phyloP scores from a whole-genome alignment of 1,140 invertebrate genomes.

The Drosophila bocqueti region DNA sequence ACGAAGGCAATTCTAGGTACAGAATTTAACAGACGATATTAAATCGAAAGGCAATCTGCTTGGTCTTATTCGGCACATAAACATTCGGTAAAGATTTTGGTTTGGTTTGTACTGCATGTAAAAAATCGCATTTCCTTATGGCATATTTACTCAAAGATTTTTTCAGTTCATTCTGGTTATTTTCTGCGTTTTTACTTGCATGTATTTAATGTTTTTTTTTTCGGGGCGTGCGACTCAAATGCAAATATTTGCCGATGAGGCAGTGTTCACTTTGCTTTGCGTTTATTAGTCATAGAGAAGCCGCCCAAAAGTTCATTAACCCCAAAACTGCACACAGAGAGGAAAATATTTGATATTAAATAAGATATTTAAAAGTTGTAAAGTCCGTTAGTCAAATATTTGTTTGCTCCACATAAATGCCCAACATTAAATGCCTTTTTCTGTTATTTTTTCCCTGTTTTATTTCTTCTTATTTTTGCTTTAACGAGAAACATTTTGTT shows the following conservation, averaged over 20 bases:
- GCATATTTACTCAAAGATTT: conserved; percentile 47
- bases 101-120: conserved; percentile 16
- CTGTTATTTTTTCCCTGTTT: conserved; percentile 13
- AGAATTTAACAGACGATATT: conserved; percentile 11
- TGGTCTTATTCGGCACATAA: conserved; percentile 28
- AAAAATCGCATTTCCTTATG: conserved; percentile 62
- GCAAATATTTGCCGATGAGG: conserved; percentile 75
- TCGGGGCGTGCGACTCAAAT: conserved; percentile 52
- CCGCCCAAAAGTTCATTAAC: conserved; percentile 44
- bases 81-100: conserved; percentile 33
- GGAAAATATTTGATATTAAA: conserved; percentile 13
- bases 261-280: conserved; percentile 44
- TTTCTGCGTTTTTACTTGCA: conserved; percentile 19
- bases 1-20: conserved; percentile 11
- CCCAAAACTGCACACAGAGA: neutral
- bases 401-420: conserved; percentile 45
- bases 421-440: conserved; percentile 18
- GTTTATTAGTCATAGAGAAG: conserved; percentile 69
- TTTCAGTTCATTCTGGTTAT: conserved; percentile 25
- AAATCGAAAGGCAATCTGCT: conserved; percentile 19
- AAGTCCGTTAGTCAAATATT: conserved; percentile 54
- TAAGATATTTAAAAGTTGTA: conserved; percentile 48
- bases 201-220: conserved; percentile 23
- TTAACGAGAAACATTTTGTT: conserved; percentile 42
- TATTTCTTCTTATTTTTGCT: neutral